phyloP scores from a whole-genome alignment of 37 sponge, comb jelly and placozoan species.

The Cladorhizidae sp. region DNA sequence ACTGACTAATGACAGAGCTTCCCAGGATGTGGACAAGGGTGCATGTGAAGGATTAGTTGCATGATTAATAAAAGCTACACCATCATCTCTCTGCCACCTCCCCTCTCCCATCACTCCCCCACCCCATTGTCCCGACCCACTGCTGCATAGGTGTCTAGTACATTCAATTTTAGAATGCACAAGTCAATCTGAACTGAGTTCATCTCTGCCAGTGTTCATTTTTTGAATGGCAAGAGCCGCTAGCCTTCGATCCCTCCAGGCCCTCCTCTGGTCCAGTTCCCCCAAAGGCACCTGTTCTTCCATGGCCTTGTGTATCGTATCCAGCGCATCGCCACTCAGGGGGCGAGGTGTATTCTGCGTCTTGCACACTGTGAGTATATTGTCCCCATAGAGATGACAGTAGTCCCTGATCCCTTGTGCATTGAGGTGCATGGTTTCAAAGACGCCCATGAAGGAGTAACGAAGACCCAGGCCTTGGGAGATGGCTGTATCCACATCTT shows the following conservation, averaged over 20 bases:
- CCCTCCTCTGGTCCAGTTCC: constrained; percentile 67
- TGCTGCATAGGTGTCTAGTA: neutral
- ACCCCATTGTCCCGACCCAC: too few relatives aligned
- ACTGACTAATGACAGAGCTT: too few relatives aligned
- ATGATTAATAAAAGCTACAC: too few relatives aligned
- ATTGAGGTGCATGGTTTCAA: constrained; percentile 94
- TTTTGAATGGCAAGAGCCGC: constrained; percentile 58
- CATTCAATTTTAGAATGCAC: neutral
- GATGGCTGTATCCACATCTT: constrained; percentile 91
- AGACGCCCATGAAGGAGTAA: constrained; percentile 90
- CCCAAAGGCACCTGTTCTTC: constrained; percentile 65
- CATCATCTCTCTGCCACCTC: too few relatives aligned
- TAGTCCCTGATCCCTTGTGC: constrained; percentile 92
- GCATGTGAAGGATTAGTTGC: too few relatives aligned
- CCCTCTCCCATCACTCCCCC: too few relatives aligned
- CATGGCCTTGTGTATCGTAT: constrained; percentile 48
- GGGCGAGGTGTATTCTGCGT: constrained; percentile 54
- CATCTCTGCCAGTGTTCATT: neutral
- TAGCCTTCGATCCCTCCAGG: constrained; percentile 82
- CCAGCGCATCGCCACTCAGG: constrained; percentile 76
- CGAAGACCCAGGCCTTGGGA: constrained; percentile 86
- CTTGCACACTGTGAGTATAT: constrained; percentile 74
- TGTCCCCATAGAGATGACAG: constrained; percentile 87
- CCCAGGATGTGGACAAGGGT: too few relatives aligned
- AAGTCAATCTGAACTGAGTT: neutral